phyloP scores from a whole-genome alignment of 2,113 vertebrate genomes.

The Dicerorhinus sumatrensis region DNA sequence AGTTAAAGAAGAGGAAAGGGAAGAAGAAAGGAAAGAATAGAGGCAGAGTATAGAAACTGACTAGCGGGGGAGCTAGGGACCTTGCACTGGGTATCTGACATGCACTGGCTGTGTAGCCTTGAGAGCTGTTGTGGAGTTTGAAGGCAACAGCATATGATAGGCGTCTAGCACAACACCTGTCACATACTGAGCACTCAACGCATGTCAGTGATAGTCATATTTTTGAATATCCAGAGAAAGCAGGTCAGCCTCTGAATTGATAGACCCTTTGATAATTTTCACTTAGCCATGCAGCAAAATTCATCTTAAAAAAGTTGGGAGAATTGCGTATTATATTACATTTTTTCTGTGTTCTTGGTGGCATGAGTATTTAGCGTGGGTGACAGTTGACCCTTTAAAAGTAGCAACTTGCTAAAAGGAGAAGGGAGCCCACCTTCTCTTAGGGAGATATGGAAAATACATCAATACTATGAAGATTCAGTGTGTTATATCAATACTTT shows the following conservation, averaged over 20 bases:
- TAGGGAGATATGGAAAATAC: not conserved
- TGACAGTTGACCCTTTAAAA: not conserved
- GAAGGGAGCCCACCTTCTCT: not conserved
- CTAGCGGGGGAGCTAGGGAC: not conserved
- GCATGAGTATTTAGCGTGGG: not conserved
- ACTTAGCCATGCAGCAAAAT: not conserved
- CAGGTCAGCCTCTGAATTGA: not conserved
- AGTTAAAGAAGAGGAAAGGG: not conserved
- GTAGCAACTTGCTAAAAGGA: not conserved
- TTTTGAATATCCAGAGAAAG: not conserved
- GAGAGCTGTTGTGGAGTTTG: not conserved
- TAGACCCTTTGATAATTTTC: not conserved
- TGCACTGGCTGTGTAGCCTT: too few species aligned
- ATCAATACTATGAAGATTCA: not conserved
- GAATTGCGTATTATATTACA: not conserved
- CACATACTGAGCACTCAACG: not conserved
- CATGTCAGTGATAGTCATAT: not conserved
- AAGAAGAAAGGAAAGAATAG: not conserved
- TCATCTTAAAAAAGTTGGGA: not conserved
- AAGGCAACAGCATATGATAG: too few species aligned
- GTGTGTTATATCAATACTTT: not conserved
- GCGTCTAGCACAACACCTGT: not conserved
- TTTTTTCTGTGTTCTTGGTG: not conserved
- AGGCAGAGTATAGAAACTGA: not conserved
- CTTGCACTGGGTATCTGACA: accelerated